Evolutionary conservation across 2,113 vertebrate genomes (phyloP).

Genomic region (Cyphomyrus plagiostoma): DNA sequence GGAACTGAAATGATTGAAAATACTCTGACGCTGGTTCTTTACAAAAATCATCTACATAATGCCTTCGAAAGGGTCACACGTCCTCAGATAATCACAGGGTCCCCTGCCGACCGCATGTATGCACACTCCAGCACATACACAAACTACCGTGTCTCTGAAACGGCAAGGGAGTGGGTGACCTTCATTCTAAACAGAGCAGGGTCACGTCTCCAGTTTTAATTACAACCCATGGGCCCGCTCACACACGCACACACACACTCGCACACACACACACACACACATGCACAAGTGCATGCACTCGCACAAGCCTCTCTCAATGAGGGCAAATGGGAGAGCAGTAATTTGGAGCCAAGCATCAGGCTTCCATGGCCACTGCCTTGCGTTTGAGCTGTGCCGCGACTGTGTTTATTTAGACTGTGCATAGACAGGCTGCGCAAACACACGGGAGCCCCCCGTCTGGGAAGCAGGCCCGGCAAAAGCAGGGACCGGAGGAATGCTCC

Average conservation of each 20-base stretch:
- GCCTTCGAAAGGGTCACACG: neutral
- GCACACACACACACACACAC: conserved; percentile 24
- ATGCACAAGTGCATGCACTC: conserved; percentile 1
- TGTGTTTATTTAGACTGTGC: conserved; percentile 21
- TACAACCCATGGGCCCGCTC: conserved; percentile 13
- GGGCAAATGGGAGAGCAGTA: neutral
- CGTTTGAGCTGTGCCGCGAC: neutral
- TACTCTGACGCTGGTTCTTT: neutral
- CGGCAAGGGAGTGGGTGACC: neutral
- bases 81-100: neutral
- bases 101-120: neutral
- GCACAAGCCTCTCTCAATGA: neutral
- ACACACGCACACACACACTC: conserved; percentile 2
- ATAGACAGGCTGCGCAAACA: conserved; percentile 31
- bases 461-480: conserved; percentile 46
- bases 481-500: conserved; percentile 66
- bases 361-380: neutral
- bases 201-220: conserved; percentile 17
- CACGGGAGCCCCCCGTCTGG: conserved; percentile 5
- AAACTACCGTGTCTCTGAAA: neutral
- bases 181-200: conserved; percentile 8
- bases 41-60: neutral
- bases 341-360: neutral
- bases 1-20: neutral
- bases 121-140: neutral